Evolutionary conservation across 64 coral and sea anemone species (phyloP), one percentile per base, ranked within the genome.

Genomic region (Catalaphyllia jardinei): DNA sequence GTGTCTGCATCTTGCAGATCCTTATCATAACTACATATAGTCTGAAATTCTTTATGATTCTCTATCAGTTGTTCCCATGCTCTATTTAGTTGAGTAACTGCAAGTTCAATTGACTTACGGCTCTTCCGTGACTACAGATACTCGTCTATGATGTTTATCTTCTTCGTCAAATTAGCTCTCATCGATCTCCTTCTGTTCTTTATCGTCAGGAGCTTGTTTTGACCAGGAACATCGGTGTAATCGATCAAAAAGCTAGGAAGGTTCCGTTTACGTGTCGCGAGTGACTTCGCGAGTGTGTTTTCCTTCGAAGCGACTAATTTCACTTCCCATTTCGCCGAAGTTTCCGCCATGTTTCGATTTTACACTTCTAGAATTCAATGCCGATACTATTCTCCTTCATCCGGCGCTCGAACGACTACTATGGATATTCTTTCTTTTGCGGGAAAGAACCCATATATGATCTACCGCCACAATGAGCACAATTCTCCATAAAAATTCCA

Each of bases 111-210:
- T 35, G 3, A 35, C 69, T 72, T 71, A 74, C 46, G 67, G 30
- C 57, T 19, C 31, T 87, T 87, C 15, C 65, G 71, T 60, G 15
- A 22, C 22, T 52, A 29, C 15, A 27, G 3, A 0, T 73, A 60
- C 18, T 52, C 31, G 4, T 22, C 29, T 52, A 87, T 74, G 51
- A 54, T 74, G 10, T 87, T 87, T 59, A 73, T 74, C 30, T 74
- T 74, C 85, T 72, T 71, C 1, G 82, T 86, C 69, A 59, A 14
- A 57, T 87, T 74, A 1, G 67, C 42, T 75, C 29, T 54, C 69
- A 87, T 55, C 14, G 24, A 25, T 60, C 51, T 87, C 20, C 67
- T 74, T 29, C 85, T 55, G 25, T 87, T 87, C 50, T 87, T 87
- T 13, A 74, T 29, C 25, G 19, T 55, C 17, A 35, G 67, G 24